Evolutionary conservation across 2,113 vertebrate species (phyloP).

Genomic region (Ibidorhyncha struthersii): DNA sequence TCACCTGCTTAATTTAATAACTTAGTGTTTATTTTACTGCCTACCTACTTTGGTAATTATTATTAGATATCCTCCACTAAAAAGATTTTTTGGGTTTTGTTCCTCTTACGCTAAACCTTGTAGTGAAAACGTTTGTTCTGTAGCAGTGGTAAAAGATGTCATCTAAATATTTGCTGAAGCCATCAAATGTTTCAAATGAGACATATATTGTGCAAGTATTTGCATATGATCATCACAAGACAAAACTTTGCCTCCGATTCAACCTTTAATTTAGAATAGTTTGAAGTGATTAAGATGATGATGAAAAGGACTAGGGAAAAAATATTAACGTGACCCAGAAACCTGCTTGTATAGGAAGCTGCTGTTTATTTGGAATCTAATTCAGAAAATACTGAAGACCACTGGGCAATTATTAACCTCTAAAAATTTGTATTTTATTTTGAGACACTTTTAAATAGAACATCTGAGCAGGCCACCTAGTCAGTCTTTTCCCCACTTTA

Average conservation of each 20-base stretch:
- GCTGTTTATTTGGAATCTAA: background rate
- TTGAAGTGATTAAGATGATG: background rate
- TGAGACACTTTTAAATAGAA: background rate
- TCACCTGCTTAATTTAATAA: background rate
- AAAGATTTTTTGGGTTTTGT: background rate
- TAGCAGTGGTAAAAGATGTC: background rate
- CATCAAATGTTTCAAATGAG: background rate
- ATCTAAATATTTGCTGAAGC: background rate
- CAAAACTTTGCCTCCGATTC: background rate
- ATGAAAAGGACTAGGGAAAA: background rate
- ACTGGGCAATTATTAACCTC: background rate
- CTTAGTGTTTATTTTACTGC: background rate
- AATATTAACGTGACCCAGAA: background rate
- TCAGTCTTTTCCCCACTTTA: constrained; percentile 48
- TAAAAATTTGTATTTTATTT: background rate
- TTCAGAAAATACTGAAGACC: background rate
- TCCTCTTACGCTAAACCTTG: background rate
- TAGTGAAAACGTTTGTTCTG: background rate
- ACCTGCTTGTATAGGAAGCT: background rate
- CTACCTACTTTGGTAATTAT: background rate
- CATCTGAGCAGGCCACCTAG: background rate
- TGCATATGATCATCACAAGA: background rate
- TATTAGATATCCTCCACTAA: background rate
- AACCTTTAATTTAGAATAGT: background rate
- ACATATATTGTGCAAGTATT: background rate